Conservation (phyloP, 2,888 invertebrate genomes). For the Ennomos quercinarius region DNA sequence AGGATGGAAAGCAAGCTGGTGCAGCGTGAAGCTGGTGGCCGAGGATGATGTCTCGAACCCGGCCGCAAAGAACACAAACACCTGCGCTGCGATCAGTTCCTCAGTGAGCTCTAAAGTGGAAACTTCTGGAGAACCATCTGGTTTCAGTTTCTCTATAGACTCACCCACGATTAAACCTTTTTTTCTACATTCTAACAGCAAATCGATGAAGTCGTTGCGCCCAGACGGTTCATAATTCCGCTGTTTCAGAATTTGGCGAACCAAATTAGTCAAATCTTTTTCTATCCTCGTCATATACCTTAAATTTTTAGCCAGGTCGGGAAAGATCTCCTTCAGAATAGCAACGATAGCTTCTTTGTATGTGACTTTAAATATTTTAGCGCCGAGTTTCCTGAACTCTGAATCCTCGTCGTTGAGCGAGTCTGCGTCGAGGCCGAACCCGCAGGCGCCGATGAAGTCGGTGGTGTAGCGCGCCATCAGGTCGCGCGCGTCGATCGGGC, state of each 20-base stretch:
- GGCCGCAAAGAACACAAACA: conserved; percentile 66
- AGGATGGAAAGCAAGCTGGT: conserved; percentile 61
- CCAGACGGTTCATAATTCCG: conserved; percentile 59
- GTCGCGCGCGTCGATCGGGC: conserved; percentile 58
- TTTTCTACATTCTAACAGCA: conserved; percentile 57
- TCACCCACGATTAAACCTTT: conserved; percentile 57
- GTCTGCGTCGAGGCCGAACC: conserved; percentile 64
- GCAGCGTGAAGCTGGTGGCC: conserved; percentile 63
- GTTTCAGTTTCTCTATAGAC: conserved; percentile 54
- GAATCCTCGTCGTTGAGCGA: conserved; percentile 62
- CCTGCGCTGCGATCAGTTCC: conserved; percentile 59
- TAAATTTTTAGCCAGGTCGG: conserved; percentile 50
- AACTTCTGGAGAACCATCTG: conserved; percentile 55
- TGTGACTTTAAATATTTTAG: conserved; percentile 50
- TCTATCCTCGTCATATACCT: conserved; percentile 52
- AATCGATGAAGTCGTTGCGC: conserved; percentile 64
- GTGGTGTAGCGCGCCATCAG: conserved; percentile 70
- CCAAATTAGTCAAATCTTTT: conserved; percentile 51
- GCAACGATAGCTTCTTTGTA: conserved; percentile 43
- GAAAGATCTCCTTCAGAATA: conserved; percentile 58
- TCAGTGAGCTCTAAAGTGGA: conserved; percentile 54
- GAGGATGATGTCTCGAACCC: conserved; percentile 69
- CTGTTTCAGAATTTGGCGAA: conserved; percentile 57
- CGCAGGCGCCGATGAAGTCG: conserved; percentile 68
- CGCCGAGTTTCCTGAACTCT: conserved; percentile 60